Evolutionary conservation across 2,888 invertebrate species (phyloP).

Genomic region (Callyntrura sp.): DNA sequence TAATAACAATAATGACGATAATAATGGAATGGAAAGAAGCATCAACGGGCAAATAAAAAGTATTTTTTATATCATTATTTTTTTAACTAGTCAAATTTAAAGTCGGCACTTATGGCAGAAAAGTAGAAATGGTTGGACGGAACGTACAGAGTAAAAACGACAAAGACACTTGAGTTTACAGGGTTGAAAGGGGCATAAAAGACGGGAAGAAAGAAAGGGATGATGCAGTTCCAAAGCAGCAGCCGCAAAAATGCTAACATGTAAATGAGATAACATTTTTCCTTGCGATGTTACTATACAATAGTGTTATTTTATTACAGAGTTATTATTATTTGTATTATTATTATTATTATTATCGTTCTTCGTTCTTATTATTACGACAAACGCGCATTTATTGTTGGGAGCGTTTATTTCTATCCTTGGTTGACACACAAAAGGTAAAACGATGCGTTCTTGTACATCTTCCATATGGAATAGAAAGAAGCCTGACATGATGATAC

Average conservation of each 20-base stretch:
- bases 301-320: neutral
- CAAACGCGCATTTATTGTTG: neutral
- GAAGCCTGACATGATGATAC: neutral
- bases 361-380: neutral
- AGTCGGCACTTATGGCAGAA: constrained; percentile 33
- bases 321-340: constrained; percentile 22
- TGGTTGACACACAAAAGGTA: neutral
- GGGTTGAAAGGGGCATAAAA: neutral
- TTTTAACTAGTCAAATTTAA: constrained; percentile 24
- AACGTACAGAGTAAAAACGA: neutral
- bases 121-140: constrained; percentile 27
- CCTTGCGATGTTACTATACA: neutral
- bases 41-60: constrained; percentile 32
- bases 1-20: constrained; percentile 29
- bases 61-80: constrained; percentile 39
- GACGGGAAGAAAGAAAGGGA: neutral
- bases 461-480: neutral
- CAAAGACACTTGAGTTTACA: constrained; percentile 25
- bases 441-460: neutral
- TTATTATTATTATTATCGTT: neutral
- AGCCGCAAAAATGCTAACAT: constrained; percentile 8
- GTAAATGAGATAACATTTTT: constrained; percentile 41
- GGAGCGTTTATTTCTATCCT: neutral
- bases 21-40: constrained; percentile 28
- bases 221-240: constrained; percentile 34